phyloP scores from a whole-genome alignment of 2,797 vertebrate species.

The Pygocentrus nattereri region DNA sequence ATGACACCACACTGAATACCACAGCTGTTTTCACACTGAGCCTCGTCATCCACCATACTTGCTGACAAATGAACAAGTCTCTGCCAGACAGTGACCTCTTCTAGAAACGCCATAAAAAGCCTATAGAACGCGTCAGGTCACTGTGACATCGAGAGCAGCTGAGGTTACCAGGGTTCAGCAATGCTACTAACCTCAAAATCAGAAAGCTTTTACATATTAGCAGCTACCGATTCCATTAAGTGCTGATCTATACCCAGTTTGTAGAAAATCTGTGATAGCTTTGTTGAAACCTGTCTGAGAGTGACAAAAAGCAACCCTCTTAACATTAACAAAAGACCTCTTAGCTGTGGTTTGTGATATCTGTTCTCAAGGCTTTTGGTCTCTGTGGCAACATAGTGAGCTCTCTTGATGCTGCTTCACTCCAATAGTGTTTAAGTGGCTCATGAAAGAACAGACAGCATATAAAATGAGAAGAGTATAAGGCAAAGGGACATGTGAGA shows the following conservation, averaged over 20 bases:
- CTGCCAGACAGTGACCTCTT: background rate
- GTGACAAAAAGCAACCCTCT: constrained; percentile 1
- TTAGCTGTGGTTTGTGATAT: background rate
- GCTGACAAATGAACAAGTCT: background rate
- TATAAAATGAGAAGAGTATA: background rate
- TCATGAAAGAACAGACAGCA: background rate
- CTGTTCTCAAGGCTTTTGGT: constrained; percentile 8
- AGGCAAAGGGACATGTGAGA: background rate
- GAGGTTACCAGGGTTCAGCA: background rate
- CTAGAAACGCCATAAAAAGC: background rate
- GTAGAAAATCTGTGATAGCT: background rate
- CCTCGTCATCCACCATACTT: background rate
- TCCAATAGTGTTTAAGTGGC: background rate
- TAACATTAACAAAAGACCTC: background rate
- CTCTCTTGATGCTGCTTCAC: background rate
- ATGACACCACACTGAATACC: background rate
- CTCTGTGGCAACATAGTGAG: constrained; percentile 6
- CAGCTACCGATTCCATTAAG: background rate
- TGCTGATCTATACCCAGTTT: background rate
- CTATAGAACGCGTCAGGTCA: background rate
- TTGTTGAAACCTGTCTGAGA: background rate
- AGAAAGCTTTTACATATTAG: background rate
- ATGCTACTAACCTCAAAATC: background rate
- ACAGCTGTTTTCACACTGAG: background rate
- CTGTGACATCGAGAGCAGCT: background rate